Evolutionary conservation across 2,888 invertebrate species (phyloP).

Genomic region (Ormyrus labotus): DNA sequence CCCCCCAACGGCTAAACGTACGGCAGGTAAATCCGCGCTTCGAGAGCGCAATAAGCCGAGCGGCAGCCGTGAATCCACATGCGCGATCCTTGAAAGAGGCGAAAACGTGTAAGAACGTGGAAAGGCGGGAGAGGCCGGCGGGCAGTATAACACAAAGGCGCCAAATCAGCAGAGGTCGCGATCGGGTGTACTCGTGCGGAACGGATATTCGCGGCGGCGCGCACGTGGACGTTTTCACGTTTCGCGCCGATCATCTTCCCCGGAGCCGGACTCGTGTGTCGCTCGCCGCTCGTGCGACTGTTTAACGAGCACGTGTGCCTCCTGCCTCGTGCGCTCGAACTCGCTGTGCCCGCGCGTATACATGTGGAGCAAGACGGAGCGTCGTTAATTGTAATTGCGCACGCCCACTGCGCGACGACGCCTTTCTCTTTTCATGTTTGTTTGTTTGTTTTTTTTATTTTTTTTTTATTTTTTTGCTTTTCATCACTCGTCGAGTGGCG

Average conservation of each 20-base stretch:
- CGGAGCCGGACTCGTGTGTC: neutral
- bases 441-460: neutral
- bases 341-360: neutral
- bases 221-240: constrained; percentile 39
- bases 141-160: no score
- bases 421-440: neutral
- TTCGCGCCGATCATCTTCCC: neutral
- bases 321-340: constrained; percentile 25
- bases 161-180: no score
- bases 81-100: no score
- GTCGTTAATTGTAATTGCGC: constrained; percentile 40
- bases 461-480: neutral
- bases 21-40: no score
- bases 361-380: neutral
- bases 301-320: constrained; percentile 21
- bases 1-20: no score
- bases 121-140: no score
- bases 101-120: no score
- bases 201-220: no score
- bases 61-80: no score
- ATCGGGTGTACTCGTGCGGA: no score
- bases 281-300: neutral
- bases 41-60: no score
- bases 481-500: no score
- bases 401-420: neutral